Conservation (phyloP, 30 jellyfish, hydroid and myxozoan species). For the Hydractinia echinata region DNA sequence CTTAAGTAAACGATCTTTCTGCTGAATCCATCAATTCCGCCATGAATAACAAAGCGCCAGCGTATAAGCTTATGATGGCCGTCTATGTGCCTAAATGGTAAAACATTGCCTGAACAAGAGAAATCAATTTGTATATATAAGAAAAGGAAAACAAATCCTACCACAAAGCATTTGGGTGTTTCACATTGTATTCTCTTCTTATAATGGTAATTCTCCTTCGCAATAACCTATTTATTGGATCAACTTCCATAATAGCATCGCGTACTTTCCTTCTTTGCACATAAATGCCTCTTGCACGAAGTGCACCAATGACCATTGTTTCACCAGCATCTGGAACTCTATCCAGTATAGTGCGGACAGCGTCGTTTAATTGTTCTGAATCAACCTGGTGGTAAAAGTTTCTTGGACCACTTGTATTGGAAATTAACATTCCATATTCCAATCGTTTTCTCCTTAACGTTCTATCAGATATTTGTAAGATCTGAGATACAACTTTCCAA, state of each 20-base stretch:
- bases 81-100: constrained; percentile 39
- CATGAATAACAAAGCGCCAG: constrained; percentile 42
- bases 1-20: constrained; percentile 22
- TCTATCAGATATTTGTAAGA: constrained; percentile 9
- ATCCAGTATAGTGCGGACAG: constrained; percentile 1
- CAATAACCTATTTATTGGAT: constrained; percentile 27
- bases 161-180: constrained; percentile 37
- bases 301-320: constrained; percentile 30
- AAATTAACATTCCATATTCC: constrained; percentile 26
- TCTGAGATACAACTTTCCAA: constrained; percentile 19
- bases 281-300: constrained; percentile 29
- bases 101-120: background rate
- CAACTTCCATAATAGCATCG: constrained; percentile 39
- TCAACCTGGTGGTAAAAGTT: background rate
- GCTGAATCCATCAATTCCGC: constrained; percentile 44
- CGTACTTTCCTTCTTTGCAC: constrained; percentile 37
- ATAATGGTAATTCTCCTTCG: constrained; percentile 27
- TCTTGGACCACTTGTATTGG: constrained; percentile 31
- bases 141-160: background rate
- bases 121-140: too few relatives aligned
- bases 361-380: background rate
- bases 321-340: constrained; percentile 28
- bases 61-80: constrained; percentile 46
- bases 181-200: constrained; percentile 26
- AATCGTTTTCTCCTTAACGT: background rate